phyloP scores from a whole-genome alignment of 2,888 invertebrate genomes.

The Luperina testacea region DNA sequence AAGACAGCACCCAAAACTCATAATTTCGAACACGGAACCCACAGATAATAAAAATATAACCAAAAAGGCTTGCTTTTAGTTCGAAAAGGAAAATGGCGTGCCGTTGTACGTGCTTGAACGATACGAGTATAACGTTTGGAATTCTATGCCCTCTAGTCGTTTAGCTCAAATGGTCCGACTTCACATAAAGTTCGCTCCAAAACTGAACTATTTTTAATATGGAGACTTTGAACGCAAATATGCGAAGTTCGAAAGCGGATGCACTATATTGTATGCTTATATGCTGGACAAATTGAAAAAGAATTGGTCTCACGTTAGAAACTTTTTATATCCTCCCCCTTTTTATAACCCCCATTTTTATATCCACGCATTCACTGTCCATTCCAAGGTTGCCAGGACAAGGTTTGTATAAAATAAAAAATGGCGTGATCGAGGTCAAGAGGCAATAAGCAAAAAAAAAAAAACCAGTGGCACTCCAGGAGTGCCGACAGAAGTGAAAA shows the following conservation, averaged over 20 bases:
- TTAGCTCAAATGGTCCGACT: conserved; percentile 33
- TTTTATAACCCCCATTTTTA: no score
- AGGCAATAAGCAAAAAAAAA: no score
- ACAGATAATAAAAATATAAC: conserved; percentile 5
- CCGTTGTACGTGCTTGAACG: conserved; percentile 15
- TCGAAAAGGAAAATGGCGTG: conserved; percentile 37
- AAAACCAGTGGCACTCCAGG: no score
- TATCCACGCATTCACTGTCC: no score
- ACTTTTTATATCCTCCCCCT: no score
- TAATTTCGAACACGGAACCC: neutral
- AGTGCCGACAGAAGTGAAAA: no score
- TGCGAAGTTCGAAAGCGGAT: neutral
- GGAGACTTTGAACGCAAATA: conserved; percentile 29
- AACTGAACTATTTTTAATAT: conserved; percentile 46
- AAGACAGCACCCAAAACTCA: neutral
- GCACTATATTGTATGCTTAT: neutral
- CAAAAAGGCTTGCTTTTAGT: conserved; percentile 14
- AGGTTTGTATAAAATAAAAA: no score
- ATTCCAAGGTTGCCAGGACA: no score
- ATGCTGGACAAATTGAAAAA: neutral
- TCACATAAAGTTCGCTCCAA: conserved; percentile 22
- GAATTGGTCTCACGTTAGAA: neutral
- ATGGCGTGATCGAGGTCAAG: no score
- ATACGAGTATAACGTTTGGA: conserved; percentile 15
- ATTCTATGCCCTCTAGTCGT: conserved; percentile 28